Conservation (phyloP, 2,113 vertebrate genomes). For the Mustelus asterias region DNA sequence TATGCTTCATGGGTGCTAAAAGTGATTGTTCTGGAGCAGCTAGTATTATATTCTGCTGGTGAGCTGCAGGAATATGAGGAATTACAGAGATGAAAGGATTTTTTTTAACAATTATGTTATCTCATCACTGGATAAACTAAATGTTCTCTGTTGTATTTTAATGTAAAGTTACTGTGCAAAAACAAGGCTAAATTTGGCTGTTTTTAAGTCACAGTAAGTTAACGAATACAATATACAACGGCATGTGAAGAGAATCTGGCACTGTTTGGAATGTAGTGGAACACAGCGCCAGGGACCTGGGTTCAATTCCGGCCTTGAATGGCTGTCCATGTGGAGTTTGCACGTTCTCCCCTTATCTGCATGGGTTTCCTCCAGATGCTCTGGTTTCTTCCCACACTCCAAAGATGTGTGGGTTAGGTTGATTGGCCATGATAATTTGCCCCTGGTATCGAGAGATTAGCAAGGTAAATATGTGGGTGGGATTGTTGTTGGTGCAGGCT, state of each 20-base stretch:
- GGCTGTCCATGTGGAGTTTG: no score
- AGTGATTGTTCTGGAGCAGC: neutral
- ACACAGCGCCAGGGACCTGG: no score
- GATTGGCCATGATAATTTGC: no score
- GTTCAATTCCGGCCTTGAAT: no score
- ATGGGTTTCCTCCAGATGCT: no score
- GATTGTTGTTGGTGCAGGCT: no score
- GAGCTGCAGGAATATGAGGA: neutral
- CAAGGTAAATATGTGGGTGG: no score
- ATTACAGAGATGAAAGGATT: neutral
- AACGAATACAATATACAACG: neutral
- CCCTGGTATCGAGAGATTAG: no score
- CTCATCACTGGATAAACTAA: neutral
- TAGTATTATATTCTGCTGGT: neutral
- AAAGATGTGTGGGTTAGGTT: no score
- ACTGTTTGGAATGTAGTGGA: neutral
- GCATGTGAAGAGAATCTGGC: neutral
- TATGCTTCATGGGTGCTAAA: neutral
- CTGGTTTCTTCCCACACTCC: no score
- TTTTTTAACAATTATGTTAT: neutral
- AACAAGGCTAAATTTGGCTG: neutral
- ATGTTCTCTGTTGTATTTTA: neutral
- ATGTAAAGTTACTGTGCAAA: neutral
- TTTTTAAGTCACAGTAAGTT: neutral
- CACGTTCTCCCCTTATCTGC: no score